Base-by-base conservation (phyloP, 2,113 vertebrate species). In the Nannobrachium achirus region DNA sequence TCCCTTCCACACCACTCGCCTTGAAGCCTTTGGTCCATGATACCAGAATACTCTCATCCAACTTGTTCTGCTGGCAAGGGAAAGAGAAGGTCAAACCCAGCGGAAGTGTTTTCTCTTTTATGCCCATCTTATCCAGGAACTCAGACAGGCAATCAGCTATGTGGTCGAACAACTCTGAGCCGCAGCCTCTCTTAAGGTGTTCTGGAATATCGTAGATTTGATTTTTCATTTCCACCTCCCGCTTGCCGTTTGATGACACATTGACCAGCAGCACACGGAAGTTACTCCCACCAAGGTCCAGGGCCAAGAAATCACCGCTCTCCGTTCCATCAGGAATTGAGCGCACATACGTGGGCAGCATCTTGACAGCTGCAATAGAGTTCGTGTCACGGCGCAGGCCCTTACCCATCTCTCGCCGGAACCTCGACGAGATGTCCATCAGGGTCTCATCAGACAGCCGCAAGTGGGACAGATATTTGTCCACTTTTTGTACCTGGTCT, bases 51-150 rank as follows among this genome's bases (percentile, higher is more conserved):
- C 95, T 96, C 97, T 99, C 97, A 0, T 99, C 97, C 69, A 99
- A 89, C 75, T 97, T 96, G 56, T 91, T 95, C 87, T 99, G 98
- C 63, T 91, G 87, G 42, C 97, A 99, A 0, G 98, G 97, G 69
- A 99, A 99, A 0, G 97, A 98, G 89, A 99, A 99, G 19, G 97
- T 98, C 79, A 99, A 99, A 2, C 98, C 98, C 2, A 99, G 88
- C 0, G 97, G 96, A 1, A 99, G 94, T 62, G 95, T 99, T 91
- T 95, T 94, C 45, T 97, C 91, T 70, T 99, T 99, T 64, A 99
- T 99, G 1, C 95, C 90, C 76, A 96, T 86, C 65, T 96, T 96
- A 0, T 97, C 95, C 94, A 98, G 50, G 90, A 98, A 98, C 81
- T 93, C 92, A 55, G 94, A 94, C 91, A 99, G 81, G 73, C 96